Conservation (phyloP, 2,113 vertebrate genomes). For the Naja naja region DNA sequence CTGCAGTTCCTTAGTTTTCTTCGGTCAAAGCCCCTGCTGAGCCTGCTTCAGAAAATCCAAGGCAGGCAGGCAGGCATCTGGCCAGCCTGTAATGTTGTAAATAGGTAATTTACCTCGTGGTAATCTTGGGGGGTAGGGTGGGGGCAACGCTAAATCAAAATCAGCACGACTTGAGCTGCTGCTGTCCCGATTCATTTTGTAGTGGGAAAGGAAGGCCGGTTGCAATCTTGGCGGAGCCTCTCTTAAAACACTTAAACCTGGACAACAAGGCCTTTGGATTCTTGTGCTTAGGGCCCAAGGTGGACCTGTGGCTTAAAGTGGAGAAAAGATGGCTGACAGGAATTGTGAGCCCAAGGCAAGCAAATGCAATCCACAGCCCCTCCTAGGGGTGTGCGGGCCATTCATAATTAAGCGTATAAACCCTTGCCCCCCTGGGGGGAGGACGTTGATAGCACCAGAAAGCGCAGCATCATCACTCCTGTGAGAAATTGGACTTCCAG, state of each 20-base stretch:
- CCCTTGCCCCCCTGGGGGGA: constrained; percentile 1
- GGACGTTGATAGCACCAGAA: constrained; percentile 12
- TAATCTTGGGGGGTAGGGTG: too few species aligned
- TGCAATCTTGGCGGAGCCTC: constrained; percentile 31
- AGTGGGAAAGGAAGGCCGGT: background rate
- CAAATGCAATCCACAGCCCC: background rate
- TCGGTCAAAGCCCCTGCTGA: background rate
- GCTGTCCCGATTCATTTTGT: too few species aligned
- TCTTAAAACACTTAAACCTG: constrained; percentile 25
- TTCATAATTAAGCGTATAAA: constrained; percentile 51
- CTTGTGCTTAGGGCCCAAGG: constrained; percentile 14
- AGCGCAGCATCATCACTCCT: constrained; percentile 39
- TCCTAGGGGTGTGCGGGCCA: constrained; percentile 40
- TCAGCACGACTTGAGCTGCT: accelerated
- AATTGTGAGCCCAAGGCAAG: constrained; percentile 43
- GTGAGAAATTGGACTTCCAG: constrained; percentile 30
- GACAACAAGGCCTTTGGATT: background rate
- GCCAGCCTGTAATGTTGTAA: too few species aligned
- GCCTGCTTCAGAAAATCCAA: background rate
- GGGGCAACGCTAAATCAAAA: background rate
- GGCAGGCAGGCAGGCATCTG: background rate
- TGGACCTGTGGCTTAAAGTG: constrained; percentile 37
- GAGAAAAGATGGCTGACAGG: constrained; percentile 18
- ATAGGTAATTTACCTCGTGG: background rate
- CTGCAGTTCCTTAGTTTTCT: too few species aligned